Evolutionary conservation across 2,797 vertebrate species (phyloP).

Genomic region (Malacoctenus gilli): DNA sequence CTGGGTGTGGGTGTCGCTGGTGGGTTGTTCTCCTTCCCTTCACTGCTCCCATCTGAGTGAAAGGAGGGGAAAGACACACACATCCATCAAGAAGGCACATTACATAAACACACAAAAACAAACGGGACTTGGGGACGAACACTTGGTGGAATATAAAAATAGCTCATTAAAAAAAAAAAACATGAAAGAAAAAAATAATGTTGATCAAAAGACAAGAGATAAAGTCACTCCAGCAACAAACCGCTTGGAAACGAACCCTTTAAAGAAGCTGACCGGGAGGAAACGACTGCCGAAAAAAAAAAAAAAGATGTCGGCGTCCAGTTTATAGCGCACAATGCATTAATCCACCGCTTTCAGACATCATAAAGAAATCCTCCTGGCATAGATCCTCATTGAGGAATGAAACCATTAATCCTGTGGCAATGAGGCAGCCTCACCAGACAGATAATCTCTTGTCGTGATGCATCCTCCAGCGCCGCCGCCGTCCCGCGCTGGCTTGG

Average conservation of each 20-base stretch:
- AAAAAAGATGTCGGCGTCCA: constrained; percentile 37
- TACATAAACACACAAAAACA: constrained; percentile 36
- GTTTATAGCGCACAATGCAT: constrained; percentile 35
- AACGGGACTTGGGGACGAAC: constrained; percentile 16
- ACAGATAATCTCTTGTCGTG: constrained; percentile 71
- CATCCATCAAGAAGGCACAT: constrained; percentile 6
- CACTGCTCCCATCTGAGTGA: constrained; percentile 57
- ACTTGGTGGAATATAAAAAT: constrained; percentile 1
- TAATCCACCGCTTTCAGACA: constrained; percentile 57
- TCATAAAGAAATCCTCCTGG: constrained; percentile 57
- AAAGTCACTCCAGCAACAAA: constrained; percentile 33
- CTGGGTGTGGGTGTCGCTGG: constrained; percentile 49
- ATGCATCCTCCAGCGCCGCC: constrained; percentile 57
- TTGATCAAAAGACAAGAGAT: constrained; percentile 16
- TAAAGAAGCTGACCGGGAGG: constrained; percentile 34
- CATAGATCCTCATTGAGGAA: constrained; percentile 49
- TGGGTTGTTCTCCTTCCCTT: constrained; percentile 75
- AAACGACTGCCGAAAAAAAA: constrained; percentile 30
- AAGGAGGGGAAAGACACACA: background rate
- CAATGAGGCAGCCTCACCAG: constrained; percentile 71
- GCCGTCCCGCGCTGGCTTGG: constrained; percentile 51
- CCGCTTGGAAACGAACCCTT: constrained; percentile 21
- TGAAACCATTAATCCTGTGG: constrained; percentile 66
- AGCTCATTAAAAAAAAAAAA: constrained; percentile 8
- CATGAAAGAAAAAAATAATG: constrained; percentile 2